A percentile compares a stretch with the other conserved stretches of the same genome.
phyloP scores from a whole-genome alignment of 2,797 vertebrate species.

The Glossophaga mutica region DNA sequence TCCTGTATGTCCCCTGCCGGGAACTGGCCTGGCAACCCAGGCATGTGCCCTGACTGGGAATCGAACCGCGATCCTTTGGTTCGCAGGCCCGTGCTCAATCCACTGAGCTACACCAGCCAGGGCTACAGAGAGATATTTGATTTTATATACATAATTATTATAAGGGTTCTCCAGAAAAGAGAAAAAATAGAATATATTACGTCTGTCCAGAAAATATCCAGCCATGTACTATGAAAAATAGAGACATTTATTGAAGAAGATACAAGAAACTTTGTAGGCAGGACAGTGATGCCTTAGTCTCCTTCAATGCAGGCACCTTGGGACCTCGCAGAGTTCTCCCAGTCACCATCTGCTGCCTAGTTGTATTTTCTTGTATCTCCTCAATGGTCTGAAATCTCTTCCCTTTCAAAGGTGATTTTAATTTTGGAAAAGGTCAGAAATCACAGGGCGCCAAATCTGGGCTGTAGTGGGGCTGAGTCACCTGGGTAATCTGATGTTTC shows the following conservation, averaged over 20 bases:
- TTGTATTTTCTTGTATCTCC: not conserved
- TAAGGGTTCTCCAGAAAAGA: not conserved
- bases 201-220: not conserved
- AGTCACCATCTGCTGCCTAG: not conserved
- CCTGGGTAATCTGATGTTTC: not conserved
- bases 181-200: not conserved
- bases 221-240: not conserved
- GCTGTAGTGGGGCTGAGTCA: not conserved
- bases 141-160: not conserved
- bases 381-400: not conserved
- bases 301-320: not conserved
- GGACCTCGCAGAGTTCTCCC: not conserved
- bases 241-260: not conserved
- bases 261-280: not conserved
- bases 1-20: too few species aligned
- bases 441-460: not conserved
- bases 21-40: too few species aligned
- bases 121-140: not conserved
- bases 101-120: too few species aligned
- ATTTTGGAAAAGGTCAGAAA: not conserved
- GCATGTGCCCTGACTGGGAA: too few species aligned
- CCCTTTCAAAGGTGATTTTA: not conserved
- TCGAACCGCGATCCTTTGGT: too few species aligned
- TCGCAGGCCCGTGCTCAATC: too few species aligned
- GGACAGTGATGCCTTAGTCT: not conserved